Evolutionary conservation across 2,888 invertebrate species (phyloP).

Genomic region (Drosophila paramelanica): DNA sequence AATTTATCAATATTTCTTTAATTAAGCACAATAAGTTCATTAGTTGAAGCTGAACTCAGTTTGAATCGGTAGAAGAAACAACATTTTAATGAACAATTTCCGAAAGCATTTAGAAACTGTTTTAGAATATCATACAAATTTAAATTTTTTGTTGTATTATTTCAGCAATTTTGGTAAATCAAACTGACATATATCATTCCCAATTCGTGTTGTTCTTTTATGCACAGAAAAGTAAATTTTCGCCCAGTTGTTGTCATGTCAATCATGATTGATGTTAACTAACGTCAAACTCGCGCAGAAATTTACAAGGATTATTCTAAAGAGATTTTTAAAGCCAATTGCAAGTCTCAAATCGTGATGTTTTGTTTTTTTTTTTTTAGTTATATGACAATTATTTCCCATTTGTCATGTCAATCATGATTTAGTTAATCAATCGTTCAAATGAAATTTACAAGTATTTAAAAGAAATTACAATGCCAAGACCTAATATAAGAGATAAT

Average conservation of each 20-base stretch:
- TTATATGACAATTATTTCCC: too few relatives aligned
- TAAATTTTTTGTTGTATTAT: too few relatives aligned
- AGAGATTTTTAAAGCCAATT: too few relatives aligned
- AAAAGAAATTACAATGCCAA: too few relatives aligned
- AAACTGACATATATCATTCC: not conserved
- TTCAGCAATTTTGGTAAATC: not conserved
- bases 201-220: not conserved
- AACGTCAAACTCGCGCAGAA: not conserved
- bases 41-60: too few relatives aligned
- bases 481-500: not conserved
- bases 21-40: too few relatives aligned
- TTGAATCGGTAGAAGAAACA: too few relatives aligned
- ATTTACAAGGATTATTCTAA: too few relatives aligned
- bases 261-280: slow-evolving; percentile 19
- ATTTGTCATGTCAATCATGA: not conserved
- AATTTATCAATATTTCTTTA: too few relatives aligned
- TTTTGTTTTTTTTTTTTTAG: not conserved
- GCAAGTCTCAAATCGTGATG: not conserved
- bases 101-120: too few relatives aligned
- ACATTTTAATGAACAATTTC: too few relatives aligned
- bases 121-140: too few relatives aligned
- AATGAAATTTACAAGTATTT: not conserved
- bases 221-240: not conserved
- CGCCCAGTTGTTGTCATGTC: slow-evolving; percentile 9
- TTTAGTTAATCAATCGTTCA: not conserved